Conservation (phyloP, 2,113 vertebrate species). For the Lethenteron reissneri region DNA sequence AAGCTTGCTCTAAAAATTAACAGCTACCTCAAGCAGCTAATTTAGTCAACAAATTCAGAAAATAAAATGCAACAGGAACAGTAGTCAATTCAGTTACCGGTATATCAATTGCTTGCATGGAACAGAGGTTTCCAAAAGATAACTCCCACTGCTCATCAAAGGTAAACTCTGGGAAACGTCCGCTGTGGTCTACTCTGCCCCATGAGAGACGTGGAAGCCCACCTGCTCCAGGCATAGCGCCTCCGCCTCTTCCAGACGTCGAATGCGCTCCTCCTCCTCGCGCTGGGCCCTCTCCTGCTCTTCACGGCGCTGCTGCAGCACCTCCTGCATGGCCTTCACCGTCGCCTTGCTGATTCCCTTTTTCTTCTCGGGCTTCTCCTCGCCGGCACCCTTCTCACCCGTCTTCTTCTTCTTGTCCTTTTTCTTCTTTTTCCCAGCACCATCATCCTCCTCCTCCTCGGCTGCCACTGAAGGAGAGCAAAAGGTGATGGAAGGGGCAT, state of each 20-base stretch:
- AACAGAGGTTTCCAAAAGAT: too few relatives aligned
- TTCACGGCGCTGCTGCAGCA: slow-evolving; percentile 73
- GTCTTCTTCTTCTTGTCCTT: slow-evolving; percentile 93
- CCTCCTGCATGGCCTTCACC: slow-evolving; percentile 93
- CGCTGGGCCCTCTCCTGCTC: slow-evolving; percentile 62
- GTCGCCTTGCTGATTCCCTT: slow-evolving; percentile 87
- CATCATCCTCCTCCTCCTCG: slow-evolving; percentile 35
- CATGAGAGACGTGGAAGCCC: neutral
- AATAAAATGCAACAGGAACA: too few relatives aligned
- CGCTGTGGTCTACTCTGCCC: too few relatives aligned
- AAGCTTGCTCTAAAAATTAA: too few relatives aligned
- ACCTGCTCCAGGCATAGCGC: slow-evolving; percentile 71
- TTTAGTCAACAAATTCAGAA: too few relatives aligned
- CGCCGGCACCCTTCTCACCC: slow-evolving; percentile 33
- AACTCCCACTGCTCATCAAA: too few relatives aligned
- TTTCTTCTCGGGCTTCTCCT: slow-evolving; percentile 58
- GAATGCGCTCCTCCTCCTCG: slow-evolving; percentile 60
- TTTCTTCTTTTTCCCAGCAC: slow-evolving; percentile 54
- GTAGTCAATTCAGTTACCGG: too few relatives aligned
- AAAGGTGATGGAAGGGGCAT: neutral
- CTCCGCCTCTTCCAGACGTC: slow-evolving; percentile 60
- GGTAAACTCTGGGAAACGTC: too few relatives aligned
- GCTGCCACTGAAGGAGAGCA: neutral
- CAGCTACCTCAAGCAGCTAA: too few relatives aligned
- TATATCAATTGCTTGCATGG: too few relatives aligned